Evolutionary conservation across 2,797 vertebrate species (phyloP).

Genomic region (Picus viridis): DNA sequence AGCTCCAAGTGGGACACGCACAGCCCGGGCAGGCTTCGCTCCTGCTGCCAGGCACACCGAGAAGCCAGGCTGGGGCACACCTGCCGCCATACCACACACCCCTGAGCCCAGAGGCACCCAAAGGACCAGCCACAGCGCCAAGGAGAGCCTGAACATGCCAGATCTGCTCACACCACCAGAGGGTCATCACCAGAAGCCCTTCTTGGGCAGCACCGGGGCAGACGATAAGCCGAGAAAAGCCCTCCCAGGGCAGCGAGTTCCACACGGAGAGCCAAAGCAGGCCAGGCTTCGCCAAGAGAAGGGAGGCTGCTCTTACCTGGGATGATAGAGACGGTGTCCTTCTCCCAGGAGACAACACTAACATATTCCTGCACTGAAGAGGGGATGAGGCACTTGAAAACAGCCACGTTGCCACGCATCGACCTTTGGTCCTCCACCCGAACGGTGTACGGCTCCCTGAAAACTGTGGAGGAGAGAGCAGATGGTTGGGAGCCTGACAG

Average conservation of each 20-base stretch:
- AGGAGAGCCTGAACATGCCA: background rate
- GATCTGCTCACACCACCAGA: background rate
- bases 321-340: slow-evolving; percentile 96
- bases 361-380: slow-evolving; percentile 98
- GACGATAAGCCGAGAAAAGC: background rate
- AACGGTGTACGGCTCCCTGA: slow-evolving; percentile 99
- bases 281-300: background rate
- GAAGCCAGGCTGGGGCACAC: background rate
- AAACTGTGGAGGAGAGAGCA: slow-evolving; percentile 82
- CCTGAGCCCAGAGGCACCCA: fast-evolving
- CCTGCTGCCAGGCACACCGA: fast-evolving
- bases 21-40: background rate
- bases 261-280: background rate
- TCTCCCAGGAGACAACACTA: slow-evolving; percentile 99
- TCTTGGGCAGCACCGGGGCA: background rate
- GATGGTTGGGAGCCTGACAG: slow-evolving; percentile 45
- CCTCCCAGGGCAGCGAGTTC: fast-evolving
- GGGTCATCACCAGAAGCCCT: fast-evolving
- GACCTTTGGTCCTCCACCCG: slow-evolving; percentile 99
- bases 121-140: background rate
- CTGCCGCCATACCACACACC: fast-evolving
- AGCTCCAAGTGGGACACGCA: fast-evolving
- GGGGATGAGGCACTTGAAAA: slow-evolving; percentile 99
- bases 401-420: slow-evolving; percentile 98
- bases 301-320: slow-evolving; percentile 84